Percentiles rank a stretch among this genome's conserved stretches.
These are phyloP conservation scores for Sebastes glaucus DNA, from an alignment of 2,797 vertebrate species.

Conservation along the genomic window DNA sequence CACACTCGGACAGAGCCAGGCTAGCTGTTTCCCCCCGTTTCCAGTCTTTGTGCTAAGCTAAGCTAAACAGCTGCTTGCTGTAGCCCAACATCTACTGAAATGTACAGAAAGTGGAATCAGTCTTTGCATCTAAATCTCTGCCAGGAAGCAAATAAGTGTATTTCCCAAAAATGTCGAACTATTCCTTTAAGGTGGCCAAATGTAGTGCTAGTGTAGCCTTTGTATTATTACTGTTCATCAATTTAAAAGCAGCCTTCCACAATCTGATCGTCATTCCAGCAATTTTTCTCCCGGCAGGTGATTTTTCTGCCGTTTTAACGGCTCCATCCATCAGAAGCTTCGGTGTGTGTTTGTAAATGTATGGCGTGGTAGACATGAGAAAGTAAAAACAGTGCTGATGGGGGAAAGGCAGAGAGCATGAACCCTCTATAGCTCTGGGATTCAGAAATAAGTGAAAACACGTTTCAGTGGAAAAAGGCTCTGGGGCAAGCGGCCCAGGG, in stretches of 20 bases:
- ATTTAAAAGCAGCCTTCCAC: conserved; percentile 13
- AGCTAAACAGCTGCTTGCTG: neutral
- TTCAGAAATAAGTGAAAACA: conserved; percentile 70
- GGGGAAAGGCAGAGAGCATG: conserved; percentile 35
- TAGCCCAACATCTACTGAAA: neutral
- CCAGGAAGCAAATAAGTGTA: neutral
- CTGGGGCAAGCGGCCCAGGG: conserved; percentile 36
- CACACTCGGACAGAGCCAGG: neutral
- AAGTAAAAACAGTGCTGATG: conserved; percentile 29
- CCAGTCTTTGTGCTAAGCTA: neutral
- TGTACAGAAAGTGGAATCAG: neutral
- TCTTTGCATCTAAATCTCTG: neutral
- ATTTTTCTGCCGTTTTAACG: conserved; percentile 9
- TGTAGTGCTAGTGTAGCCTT: neutral
- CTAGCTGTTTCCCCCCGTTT: neutral
- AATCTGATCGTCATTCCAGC: neutral
- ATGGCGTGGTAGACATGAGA: conserved; percentile 24
- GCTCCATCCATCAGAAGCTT: conserved; percentile 13
- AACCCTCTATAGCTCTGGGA: conserved; percentile 42
- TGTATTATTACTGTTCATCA: neutral
- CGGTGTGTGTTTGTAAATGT: conserved; percentile 32
- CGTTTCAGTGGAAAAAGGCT: conserved; percentile 69
- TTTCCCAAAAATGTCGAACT: conserved; percentile 4
- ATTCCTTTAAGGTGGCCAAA: conserved; percentile 37
- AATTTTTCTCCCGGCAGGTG: conserved; percentile 8